Evolutionary conservation across 2,113 vertebrate genomes (phyloP).

Genomic region (Corythaeola cristata): DNA sequence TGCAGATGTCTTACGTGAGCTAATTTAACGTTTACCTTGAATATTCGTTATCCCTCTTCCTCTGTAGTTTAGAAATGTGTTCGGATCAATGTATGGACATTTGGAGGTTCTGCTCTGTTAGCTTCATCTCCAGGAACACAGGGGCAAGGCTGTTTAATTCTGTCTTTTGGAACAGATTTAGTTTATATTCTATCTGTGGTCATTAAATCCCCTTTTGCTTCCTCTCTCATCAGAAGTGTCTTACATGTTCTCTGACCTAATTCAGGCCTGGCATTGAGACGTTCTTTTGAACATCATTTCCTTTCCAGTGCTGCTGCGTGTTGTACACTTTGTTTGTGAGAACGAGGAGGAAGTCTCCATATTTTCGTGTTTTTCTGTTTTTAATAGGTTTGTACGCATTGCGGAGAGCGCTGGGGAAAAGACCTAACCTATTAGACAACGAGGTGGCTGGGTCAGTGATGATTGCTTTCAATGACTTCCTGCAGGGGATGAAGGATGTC

Average conservation of each 20-base stretch:
- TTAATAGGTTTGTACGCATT: conserved; percentile 85
- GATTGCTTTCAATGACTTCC: conserved; percentile 87
- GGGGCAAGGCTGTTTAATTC: background rate
- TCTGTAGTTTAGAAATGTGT: background rate
- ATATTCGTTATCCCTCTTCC: background rate
- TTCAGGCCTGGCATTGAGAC: background rate
- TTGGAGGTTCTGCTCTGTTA: background rate
- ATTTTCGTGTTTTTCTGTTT: background rate
- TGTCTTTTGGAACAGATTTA: background rate
- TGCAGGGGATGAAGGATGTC: conserved; percentile 86
- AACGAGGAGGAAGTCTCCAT: background rate
- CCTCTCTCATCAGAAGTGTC: background rate
- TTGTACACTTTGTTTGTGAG: background rate
- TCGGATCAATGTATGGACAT: background rate
- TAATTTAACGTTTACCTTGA: background rate
- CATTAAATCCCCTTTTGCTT: background rate
- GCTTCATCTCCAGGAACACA: background rate
- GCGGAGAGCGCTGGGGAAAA: conserved; percentile 75
- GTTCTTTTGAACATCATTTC: background rate
- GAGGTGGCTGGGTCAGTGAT: conserved; percentile 80
- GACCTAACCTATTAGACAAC: conserved; percentile 72
- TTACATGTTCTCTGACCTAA: background rate
- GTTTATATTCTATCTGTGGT: background rate
- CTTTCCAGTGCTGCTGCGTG: background rate
- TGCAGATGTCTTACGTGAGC: background rate